Conservation (phyloP, 2,113 vertebrate species). For the Campylomormyrus numenius region DNA sequence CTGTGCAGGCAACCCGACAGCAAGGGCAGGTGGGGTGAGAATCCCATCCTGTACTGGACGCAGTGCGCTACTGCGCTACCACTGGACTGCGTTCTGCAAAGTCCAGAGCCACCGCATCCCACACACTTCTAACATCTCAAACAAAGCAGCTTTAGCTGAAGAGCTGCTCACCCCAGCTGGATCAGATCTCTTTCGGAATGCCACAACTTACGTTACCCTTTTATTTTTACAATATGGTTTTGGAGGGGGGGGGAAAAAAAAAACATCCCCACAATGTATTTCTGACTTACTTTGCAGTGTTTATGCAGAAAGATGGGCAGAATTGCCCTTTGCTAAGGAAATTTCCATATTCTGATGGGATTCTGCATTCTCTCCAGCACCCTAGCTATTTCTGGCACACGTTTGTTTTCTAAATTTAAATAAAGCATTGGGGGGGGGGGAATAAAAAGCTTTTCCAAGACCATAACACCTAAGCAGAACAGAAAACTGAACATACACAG, state of each 20-base stretch:
- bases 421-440: background rate
- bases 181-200: background rate
- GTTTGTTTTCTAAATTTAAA: background rate
- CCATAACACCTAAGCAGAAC: background rate
- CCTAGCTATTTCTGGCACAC: background rate
- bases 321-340: background rate
- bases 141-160: background rate
- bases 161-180: background rate
- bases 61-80: background rate
- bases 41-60: background rate
- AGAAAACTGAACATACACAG: background rate
- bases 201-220: background rate
- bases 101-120: background rate
- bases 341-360: background rate
- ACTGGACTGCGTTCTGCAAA: background rate
- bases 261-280: background rate
- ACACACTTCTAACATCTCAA: background rate
- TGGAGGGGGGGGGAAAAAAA: background rate
- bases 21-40: background rate
- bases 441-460: background rate
- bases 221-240: slow-evolving; percentile 9
- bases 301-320: background rate
- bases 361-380: background rate
- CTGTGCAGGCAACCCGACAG: background rate
- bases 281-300: background rate